phyloP scores from a whole-genome alignment of 2,888 invertebrate genomes.

The Teleiodes luculella region DNA sequence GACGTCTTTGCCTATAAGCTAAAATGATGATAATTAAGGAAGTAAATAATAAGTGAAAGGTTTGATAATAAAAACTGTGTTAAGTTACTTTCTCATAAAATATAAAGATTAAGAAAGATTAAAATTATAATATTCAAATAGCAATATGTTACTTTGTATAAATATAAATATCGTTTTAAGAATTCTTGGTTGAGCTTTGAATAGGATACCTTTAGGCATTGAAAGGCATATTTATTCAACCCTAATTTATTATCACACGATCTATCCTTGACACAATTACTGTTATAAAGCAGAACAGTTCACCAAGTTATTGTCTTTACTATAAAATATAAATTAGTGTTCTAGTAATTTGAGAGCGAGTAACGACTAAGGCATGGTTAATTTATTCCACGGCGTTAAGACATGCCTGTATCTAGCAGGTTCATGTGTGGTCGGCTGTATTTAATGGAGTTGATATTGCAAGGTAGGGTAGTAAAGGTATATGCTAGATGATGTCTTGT shows the following conservation, averaged over 20 bases:
- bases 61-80: no score
- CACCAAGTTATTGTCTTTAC: slow-evolving; percentile 6
- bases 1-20: no score
- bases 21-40: no score
- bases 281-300: slow-evolving; percentile 11
- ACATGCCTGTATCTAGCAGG: slow-evolving; percentile 21
- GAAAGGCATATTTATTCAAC: background rate
- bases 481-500: slow-evolving; percentile 4
- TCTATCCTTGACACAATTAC: slow-evolving; percentile 17
- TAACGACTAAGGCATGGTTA: slow-evolving; percentile 25
- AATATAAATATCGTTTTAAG: no score
- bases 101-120: no score
- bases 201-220: no score
- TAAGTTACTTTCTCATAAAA: no score
- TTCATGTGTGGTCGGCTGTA: slow-evolving; percentile 22
- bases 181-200: no score
- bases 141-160: no score
- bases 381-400: slow-evolving; percentile 44
- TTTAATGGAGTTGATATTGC: slow-evolving; percentile 25
- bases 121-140: no score
- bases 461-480: slow-evolving; percentile 6
- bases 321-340: slow-evolving; percentile 2
- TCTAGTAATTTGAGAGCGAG: background rate
- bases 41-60: no score
- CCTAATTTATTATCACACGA: slow-evolving; percentile 9